Base-by-base conservation (phyloP, 2,888 invertebrate genomes). In the Drosophila koepferae region DNA sequence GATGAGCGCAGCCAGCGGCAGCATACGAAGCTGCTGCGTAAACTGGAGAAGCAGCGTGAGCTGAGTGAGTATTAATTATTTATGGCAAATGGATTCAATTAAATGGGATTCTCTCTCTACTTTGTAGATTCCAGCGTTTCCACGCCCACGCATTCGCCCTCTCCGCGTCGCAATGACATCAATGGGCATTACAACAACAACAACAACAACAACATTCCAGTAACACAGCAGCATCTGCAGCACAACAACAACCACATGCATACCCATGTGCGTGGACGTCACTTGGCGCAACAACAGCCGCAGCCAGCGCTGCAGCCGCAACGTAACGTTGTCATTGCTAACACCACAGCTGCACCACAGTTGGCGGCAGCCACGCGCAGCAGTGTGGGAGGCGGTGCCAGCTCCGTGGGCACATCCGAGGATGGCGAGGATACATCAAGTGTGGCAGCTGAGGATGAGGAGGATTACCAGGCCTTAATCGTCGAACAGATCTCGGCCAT, bases 1-100 rank as follows among this genome's bases (percentile, higher is more conserved):
- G 96, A 97, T 92, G 97, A 97, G 92, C 94, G 97, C 86, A 95
- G 96, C 48, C 96, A 96, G 91, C 94, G 96, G 75, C 96, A 96
- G 92, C 96, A 96, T 91, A 95, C 95, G 77, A 97, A 97, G 93
- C 94, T 97, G 86, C 95, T 96, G 92, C 95, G 95, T 88, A 97
- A 97, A 93, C 93, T 96, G 80, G 96, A 97, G 91, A 94, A 95
- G 80, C 95, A 96, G 92, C 90, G 93, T 60, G 95, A 95, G 83
- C 94, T 94, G 90, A 95, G 95, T 95, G 75, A 93, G 93, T 68
- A 36, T 7, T 28, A 3, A 0, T 9, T n/a, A n/a, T 38, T 18
- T 2, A 43, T 38, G 20, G 10, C 20, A 28, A 28, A 9, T 4
- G 3, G 10, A n/a, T 28, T 36, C 20, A 5, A n/a, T 8, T 16